A percentile compares a stretch with the other conserved stretches of the same genome.
Evolutionary conservation across 2,888 invertebrate genomes (phyloP).

Genomic region (Tortrix viridana): DNA sequence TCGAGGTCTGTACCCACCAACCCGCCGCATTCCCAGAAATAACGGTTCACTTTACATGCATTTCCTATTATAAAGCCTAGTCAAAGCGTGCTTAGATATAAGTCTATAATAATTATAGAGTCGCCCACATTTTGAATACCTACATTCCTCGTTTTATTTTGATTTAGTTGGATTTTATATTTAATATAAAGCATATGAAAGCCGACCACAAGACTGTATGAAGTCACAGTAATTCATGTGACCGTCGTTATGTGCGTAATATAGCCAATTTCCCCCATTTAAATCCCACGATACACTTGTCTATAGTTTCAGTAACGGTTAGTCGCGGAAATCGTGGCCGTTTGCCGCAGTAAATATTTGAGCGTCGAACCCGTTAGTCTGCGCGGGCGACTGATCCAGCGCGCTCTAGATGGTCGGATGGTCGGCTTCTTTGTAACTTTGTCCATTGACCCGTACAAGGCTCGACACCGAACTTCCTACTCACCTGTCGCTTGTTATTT

Average conservation of each 20-base stretch:
- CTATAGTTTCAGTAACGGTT: constrained; percentile 44
- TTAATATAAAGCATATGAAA: no score
- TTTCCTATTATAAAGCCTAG: constrained; percentile 10
- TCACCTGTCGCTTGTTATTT: constrained; percentile 55
- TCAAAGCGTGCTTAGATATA: background rate
- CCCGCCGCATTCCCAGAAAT: constrained; percentile 22
- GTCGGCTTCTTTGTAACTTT: constrained; percentile 67
- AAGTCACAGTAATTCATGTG: background rate
- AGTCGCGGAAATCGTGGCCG: constrained; percentile 39
- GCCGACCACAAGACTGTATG: no score
- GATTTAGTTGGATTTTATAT: no score
- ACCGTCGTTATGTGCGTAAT: background rate
- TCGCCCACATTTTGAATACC: background rate
- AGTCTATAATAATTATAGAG: background rate
- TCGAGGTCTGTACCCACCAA: constrained; percentile 21
- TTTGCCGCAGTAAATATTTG: constrained; percentile 61
- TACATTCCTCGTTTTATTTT: background rate
- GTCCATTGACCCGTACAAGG: constrained; percentile 79
- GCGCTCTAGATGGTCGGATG: constrained; percentile 55
- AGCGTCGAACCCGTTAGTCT: constrained; percentile 68
- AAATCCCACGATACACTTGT: constrained; percentile 17
- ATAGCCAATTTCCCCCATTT: constrained; percentile 1
- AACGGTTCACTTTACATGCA: constrained; percentile 24
- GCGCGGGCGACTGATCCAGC: constrained; percentile 47
- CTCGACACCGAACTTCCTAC: constrained; percentile 62